phyloP scores from a whole-genome alignment of 2,888 invertebrate genomes.

The Timema cristinae region DNA sequence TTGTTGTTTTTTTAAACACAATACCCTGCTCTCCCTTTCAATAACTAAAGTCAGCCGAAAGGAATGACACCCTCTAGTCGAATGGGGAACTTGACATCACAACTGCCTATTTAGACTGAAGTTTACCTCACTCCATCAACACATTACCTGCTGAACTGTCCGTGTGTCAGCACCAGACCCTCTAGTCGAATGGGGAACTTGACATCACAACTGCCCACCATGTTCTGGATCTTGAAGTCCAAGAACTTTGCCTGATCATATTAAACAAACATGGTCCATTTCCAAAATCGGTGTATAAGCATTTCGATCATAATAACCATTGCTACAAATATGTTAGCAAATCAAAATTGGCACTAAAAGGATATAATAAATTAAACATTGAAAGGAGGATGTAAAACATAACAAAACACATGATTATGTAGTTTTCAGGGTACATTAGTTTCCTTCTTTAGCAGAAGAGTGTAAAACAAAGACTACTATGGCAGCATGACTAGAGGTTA shows the following conservation, averaged over 20 bases:
- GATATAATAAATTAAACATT: too few relatives aligned
- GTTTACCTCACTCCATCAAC: constrained; percentile 1
- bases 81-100: constrained; percentile 69
- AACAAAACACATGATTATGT: too few relatives aligned
- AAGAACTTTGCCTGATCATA: constrained; percentile 57
- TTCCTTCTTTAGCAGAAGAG: too few relatives aligned
- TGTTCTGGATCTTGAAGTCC: constrained; percentile 76
- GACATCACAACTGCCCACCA: constrained; percentile 70
- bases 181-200: constrained; percentile 70
- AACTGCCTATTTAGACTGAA: constrained; percentile 53
- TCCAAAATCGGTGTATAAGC: constrained; percentile 20
- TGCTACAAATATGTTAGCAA: too few relatives aligned
- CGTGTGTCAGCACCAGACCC: constrained; percentile 66
- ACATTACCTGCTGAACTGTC: constrained; percentile 30
- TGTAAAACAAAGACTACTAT: too few relatives aligned
- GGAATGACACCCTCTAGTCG: constrained; percentile 68
- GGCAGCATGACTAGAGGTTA: too few relatives aligned
- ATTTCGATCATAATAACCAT: too few relatives aligned
- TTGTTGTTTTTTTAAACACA: too few relatives aligned
- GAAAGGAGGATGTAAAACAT: too few relatives aligned
- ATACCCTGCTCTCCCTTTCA: too few relatives aligned
- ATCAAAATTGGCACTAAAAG: too few relatives aligned
- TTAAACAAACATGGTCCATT: constrained; percentile 27
- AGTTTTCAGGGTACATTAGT: too few relatives aligned
- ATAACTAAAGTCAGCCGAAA: constrained; percentile 48